Evolutionary conservation across 2,113 vertebrate species (phyloP).

Genomic region (Neolamprologus tretocephalus): DNA sequence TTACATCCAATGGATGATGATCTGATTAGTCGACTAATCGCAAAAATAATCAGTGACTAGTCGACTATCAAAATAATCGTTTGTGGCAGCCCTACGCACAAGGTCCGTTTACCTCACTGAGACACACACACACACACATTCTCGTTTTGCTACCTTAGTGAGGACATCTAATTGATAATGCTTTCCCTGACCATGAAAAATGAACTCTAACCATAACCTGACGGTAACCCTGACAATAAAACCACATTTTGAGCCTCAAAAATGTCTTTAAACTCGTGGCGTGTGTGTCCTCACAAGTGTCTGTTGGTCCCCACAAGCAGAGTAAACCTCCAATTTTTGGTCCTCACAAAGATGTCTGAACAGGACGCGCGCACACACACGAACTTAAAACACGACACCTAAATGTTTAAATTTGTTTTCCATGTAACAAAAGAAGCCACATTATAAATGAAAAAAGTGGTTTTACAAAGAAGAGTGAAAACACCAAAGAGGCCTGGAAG

Average conservation of each 20-base stretch:
- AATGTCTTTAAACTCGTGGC: not conserved
- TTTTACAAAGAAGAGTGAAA: not conserved
- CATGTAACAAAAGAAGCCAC: not conserved
- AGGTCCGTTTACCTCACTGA: not conserved
- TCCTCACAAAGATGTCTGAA: not conserved
- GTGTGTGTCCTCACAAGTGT: not conserved
- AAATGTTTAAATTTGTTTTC: accelerated
- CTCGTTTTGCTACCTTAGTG: not conserved
- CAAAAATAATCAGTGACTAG: no score
- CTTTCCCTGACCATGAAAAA: accelerated
- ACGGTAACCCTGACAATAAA: not conserved
- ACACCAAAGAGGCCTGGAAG: not conserved
- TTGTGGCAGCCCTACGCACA: not conserved
- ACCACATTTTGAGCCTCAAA: not conserved
- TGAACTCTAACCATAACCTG: not conserved
- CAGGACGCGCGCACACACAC: accelerated
- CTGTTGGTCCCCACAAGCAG: not conserved
- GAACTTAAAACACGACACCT: accelerated
- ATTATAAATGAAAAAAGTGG: not conserved
- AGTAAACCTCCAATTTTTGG: not conserved
- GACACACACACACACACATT: not conserved
- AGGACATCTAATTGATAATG: not conserved
- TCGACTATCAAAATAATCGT: no score
- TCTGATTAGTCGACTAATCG: no score
- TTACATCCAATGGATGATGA: no score